Conservation (phyloP, 1,140 invertebrate genomes). For the Phenacoccus solenopsis region DNA sequence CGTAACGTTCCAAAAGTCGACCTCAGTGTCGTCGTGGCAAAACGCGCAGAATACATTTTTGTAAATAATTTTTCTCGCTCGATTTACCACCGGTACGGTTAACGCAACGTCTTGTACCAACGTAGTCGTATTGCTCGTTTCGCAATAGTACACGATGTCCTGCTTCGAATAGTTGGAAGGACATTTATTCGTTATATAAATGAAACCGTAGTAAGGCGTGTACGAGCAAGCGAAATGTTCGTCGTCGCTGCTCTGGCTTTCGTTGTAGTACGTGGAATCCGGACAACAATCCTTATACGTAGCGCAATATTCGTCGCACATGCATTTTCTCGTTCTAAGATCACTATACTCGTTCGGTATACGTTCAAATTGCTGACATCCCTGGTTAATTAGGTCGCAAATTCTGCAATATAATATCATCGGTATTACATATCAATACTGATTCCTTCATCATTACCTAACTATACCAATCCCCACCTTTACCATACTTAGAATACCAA, state of each 20-base stretch:
- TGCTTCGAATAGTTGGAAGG: background rate
- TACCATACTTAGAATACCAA: too few species aligned
- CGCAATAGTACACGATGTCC: background rate
- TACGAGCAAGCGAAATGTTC: background rate
- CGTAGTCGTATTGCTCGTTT: background rate
- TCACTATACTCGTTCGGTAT: background rate
- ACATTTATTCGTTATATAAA: background rate
- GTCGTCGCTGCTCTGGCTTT: background rate
- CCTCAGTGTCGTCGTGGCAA: constrained; percentile 36
- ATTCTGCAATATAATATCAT: background rate
- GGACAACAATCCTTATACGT: constrained; percentile 20
- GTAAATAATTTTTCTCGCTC: constrained; percentile 37
- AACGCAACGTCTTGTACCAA: background rate
- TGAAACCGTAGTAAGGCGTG: background rate
- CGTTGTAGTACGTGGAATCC: background rate
- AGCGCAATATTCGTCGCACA: background rate
- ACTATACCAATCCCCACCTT: too few species aligned
- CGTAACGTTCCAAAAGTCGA: background rate
- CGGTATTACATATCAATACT: too few species aligned
- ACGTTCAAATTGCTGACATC: background rate
- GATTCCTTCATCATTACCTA: too few species aligned
- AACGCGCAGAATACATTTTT: constrained; percentile 42
- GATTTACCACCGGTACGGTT: constrained; percentile 34
- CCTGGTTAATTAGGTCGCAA: background rate
- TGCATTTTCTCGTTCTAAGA: background rate